Evolutionary conservation across 2,113 vertebrate genomes (phyloP).

Genomic region (Aspidoscelis tigris): DNA sequence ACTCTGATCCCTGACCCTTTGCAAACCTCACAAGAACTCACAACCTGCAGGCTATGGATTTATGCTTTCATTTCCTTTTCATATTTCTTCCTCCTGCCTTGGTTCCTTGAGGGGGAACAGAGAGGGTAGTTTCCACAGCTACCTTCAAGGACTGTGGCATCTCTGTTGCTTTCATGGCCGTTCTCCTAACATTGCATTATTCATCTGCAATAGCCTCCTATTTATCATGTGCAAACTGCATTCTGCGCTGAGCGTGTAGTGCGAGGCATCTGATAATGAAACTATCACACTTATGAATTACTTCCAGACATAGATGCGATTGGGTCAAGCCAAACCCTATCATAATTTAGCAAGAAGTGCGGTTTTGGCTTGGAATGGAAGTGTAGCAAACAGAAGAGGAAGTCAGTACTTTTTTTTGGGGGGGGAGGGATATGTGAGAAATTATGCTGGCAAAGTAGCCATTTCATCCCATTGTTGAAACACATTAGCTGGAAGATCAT

Average conservation of each 20-base stretch:
- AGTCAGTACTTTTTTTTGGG: neutral
- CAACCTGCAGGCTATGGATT: neutral
- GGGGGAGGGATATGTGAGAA: neutral
- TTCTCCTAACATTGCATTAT: slow-evolving; percentile 30
- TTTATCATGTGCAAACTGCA: slow-evolving; percentile 25
- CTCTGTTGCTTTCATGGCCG: slow-evolving; percentile 20
- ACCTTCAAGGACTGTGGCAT: slow-evolving; percentile 21
- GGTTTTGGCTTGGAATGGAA: neutral
- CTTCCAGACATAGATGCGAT: slow-evolving; percentile 5
- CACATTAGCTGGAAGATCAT: neutral
- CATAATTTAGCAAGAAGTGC: neutral
- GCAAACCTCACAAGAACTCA: neutral
- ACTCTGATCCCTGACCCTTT: slow-evolving; percentile 6
- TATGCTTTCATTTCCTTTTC: slow-evolving; percentile 4
- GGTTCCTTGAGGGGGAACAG: neutral
- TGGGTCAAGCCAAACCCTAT: slow-evolving; percentile 14
- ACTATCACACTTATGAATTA: neutral
- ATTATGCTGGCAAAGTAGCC: neutral
- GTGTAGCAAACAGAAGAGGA: neutral
- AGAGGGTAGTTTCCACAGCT: neutral
- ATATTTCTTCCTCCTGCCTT: neutral
- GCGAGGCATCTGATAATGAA: slow-evolving; percentile 10
- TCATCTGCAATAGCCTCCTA: slow-evolving; percentile 26
- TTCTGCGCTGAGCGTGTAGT: neutral
- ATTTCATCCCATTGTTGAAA: neutral